Percentiles rank a stretch among this genome's conserved stretches.
These are phyloP conservation scores for Trogon surrucura DNA, from an alignment of 2,113 vertebrate genomes.

Conservation along the genomic window DNA sequence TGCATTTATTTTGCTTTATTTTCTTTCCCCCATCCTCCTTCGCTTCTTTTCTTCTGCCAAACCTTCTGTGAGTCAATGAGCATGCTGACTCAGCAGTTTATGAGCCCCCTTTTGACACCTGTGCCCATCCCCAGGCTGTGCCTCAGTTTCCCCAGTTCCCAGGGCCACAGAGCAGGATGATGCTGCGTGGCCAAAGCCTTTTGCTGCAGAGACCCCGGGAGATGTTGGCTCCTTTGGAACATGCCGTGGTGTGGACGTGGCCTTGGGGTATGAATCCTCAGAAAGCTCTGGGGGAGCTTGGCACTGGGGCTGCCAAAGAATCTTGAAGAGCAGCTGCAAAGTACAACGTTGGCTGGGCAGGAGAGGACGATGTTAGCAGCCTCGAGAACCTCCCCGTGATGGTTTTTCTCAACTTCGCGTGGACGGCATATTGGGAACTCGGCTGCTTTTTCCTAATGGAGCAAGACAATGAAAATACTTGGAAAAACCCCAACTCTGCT, in stretches of 20 bases:
- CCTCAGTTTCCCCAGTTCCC: not conserved
- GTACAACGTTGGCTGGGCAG: not conserved
- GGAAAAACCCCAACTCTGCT: not conserved
- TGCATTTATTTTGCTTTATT: not conserved
- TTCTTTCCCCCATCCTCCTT: rapidly evolving
- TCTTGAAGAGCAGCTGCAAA: not conserved
- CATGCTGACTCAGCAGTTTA: rapidly evolving
- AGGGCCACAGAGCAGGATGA: rapidly evolving
- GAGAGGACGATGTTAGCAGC: not conserved
- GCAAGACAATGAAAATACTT: slow-evolving; percentile 28
- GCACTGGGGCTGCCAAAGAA: not conserved
- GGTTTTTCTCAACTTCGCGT: not conserved
- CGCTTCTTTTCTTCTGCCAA: not conserved
- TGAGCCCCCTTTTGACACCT: not conserved
- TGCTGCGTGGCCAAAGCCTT: not conserved
- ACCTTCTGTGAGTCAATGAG: not conserved
- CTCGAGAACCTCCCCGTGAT: rapidly evolving
- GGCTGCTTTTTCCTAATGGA: not conserved
- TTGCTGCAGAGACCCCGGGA: rapidly evolving
- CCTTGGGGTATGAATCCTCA: not conserved
- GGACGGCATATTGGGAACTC: not conserved
- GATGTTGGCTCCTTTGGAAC: not conserved
- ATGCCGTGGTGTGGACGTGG: rapidly evolving
- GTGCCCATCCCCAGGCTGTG: not conserved
- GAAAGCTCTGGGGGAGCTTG: not conserved